A percentile compares a stretch with the other conserved stretches of the same genome.
phyloP scores from a whole-genome alignment of 2,113 vertebrate species.

The Neofelis nebulosa region DNA sequence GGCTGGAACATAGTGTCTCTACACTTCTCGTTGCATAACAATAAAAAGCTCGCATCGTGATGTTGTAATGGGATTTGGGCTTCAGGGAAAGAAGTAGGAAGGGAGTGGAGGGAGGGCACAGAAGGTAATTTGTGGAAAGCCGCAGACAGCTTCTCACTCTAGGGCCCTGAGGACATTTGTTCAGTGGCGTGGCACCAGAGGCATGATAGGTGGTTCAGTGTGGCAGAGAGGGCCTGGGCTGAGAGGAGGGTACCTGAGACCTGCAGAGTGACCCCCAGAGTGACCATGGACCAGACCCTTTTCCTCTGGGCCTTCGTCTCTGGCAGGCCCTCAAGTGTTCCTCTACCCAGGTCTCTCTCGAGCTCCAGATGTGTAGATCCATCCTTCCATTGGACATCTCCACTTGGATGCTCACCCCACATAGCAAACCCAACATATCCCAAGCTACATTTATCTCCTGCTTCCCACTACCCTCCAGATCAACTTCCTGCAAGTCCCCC shows the following conservation, averaged over 20 bases:
- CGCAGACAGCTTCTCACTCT: background rate
- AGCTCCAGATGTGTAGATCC: background rate
- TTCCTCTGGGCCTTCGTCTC: background rate
- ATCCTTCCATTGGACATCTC: background rate
- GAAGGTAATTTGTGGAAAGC: background rate
- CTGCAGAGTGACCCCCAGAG: background rate
- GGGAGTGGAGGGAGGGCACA: rapidly evolving
- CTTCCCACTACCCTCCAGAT: too few species aligned
- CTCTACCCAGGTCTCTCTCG: background rate
- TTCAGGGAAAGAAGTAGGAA: background rate
- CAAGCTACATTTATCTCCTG: background rate
- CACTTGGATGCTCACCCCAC: background rate
- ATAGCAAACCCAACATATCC: background rate
- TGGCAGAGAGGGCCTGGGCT: background rate
- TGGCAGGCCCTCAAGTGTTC: background rate
- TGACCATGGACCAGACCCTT: background rate
- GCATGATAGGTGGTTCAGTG: background rate
- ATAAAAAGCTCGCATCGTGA: background rate
- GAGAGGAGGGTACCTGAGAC: background rate
- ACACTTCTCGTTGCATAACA: background rate
- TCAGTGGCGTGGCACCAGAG: too few species aligned
- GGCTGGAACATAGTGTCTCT: background rate
- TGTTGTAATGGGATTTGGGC: background rate
- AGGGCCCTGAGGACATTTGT: background rate
- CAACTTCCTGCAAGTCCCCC: background rate